Evolutionary conservation across 2,797 vertebrate genomes (phyloP).

Genomic region (Labeo calbasu): DNA sequence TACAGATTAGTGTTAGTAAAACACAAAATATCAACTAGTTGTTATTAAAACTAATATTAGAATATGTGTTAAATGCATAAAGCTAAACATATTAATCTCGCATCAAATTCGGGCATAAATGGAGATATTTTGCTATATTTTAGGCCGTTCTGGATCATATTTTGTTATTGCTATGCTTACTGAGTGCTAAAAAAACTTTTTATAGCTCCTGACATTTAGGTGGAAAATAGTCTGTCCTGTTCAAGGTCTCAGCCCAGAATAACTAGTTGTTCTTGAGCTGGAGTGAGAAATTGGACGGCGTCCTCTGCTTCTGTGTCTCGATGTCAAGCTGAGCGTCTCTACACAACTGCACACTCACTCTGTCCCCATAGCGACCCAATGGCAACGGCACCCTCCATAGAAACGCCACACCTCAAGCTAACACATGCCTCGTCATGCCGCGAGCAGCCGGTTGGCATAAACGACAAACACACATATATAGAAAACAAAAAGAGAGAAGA

Average conservation of each 20-base stretch:
- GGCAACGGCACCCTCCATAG: slow-evolving; percentile 37
- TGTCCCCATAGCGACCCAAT: slow-evolving; percentile 40
- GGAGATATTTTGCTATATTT: background rate
- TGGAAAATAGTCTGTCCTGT: slow-evolving; percentile 13
- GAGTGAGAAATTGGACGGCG: slow-evolving; percentile 16
- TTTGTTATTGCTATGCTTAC: slow-evolving; percentile 2
- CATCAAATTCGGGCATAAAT: background rate
- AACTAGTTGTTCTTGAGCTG: slow-evolving; percentile 13
- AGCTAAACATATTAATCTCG: background rate
- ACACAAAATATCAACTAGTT: background rate
- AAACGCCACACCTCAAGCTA: slow-evolving; percentile 28
- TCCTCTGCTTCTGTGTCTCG: slow-evolving; percentile 24
- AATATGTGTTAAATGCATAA: background rate
- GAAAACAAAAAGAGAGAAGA: slow-evolving; percentile 33
- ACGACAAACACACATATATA: background rate
- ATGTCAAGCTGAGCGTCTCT: slow-evolving; percentile 31
- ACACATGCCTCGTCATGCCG: slow-evolving; percentile 18
- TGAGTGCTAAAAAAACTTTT: background rate
- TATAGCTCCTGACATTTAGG: slow-evolving; percentile 8
- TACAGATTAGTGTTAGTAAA: background rate
- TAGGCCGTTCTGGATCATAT: background rate
- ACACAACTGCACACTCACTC: slow-evolving; percentile 38
- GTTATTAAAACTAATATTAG: background rate
- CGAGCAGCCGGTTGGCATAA: slow-evolving; percentile 14
- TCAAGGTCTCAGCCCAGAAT: slow-evolving; percentile 16